These are phyloP conservation scores for Benthosema pterotum DNA, from an alignment of 2,797 vertebrate genomes.

Conservation along the genomic window DNA sequence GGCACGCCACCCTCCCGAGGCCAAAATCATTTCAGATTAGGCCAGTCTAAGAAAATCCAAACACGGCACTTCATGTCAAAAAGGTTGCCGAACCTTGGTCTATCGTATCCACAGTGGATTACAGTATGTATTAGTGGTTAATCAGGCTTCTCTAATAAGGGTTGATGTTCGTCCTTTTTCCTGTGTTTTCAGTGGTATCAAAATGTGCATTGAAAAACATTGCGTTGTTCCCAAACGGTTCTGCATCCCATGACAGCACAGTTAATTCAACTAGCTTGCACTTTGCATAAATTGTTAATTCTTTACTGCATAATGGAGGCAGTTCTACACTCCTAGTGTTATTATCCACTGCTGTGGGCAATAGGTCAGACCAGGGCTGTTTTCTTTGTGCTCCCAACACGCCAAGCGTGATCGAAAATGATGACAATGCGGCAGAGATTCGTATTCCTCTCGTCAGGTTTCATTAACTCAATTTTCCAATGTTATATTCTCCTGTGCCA, in stretches of 20 bases:
- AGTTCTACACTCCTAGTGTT: conserved; percentile 43
- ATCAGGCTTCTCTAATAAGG: no score
- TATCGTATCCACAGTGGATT: no score
- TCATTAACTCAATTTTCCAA: conserved; percentile 53
- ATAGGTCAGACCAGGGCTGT: conserved; percentile 58
- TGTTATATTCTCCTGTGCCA: conserved; percentile 31
- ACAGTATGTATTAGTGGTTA: no score
- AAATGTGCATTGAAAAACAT: not conserved
- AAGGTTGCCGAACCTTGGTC: no score
- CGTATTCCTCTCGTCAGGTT: conserved; percentile 62
- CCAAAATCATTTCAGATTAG: no score
- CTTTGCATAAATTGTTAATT: not conserved
- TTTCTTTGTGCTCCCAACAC: conserved; percentile 51
- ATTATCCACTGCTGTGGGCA: conserved; percentile 47
- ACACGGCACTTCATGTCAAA: no score
- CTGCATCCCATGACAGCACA: not conserved
- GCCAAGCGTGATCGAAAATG: conserved; percentile 64
- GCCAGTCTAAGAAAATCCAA: no score
- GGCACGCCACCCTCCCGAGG: no score
- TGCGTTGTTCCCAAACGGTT: not conserved
- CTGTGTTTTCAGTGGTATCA: not conserved
- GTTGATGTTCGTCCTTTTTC: not conserved
- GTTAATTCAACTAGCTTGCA: not conserved
- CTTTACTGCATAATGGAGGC: conserved; percentile 51
- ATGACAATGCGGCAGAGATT: conserved; percentile 62